Base-by-base conservation (phyloP, 2,797 vertebrate species). In the Kryptopterus vitreolus region DNA sequence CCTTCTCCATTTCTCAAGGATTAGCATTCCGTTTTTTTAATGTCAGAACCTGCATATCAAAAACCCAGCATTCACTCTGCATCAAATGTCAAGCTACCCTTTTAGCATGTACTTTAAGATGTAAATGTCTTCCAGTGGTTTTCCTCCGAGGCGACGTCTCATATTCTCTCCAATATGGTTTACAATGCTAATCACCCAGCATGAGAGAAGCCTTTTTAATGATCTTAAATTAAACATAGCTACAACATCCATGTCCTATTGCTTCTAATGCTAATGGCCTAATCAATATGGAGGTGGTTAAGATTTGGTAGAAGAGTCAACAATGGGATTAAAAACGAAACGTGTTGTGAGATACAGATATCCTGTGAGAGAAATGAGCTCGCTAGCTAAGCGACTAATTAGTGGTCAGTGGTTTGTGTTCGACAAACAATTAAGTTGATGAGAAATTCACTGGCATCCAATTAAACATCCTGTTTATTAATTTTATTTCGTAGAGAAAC, bases 1-100 rank as follows among this genome's bases (percentile, higher is more conserved):
- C 57, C 57, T 33, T 48, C 48, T 35, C 50, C 61, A 26, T 10
- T 66, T 46, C 86, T 83, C 90, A 86, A 86, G 82, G 80, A 87
- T 85, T 48, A 76, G 73, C 85, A 86, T 90, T 87, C 50, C 87
- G 80, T 66, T 80, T 86, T 80, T 89, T 86, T 88, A 87, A 91
- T 89, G 87, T 90, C 88, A 88, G 82, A 53, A 57, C 76, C 70
- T 82, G 88, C 88, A 91, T 90, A 91, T 89, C 88, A 88, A 88
- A n/a, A 83, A 58, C 66, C 77, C 69, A 78, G 84, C 87, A n/a
- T n/a, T 89, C 90, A 92, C 88, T 88, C 81, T 86, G 63, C 77
- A 73, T 87, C 69, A 74, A 78, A 83, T 77, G 87, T 78, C 85
- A 87, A 82, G 86, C 85, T 86, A 90, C 90, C 86, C 77, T 81